A percentile compares a stretch with the other conserved stretches of the same genome.
These are phyloP conservation scores for Chalcis sispes DNA, from an alignment of 2,888 invertebrate species.

Conservation along the genomic window DNA sequence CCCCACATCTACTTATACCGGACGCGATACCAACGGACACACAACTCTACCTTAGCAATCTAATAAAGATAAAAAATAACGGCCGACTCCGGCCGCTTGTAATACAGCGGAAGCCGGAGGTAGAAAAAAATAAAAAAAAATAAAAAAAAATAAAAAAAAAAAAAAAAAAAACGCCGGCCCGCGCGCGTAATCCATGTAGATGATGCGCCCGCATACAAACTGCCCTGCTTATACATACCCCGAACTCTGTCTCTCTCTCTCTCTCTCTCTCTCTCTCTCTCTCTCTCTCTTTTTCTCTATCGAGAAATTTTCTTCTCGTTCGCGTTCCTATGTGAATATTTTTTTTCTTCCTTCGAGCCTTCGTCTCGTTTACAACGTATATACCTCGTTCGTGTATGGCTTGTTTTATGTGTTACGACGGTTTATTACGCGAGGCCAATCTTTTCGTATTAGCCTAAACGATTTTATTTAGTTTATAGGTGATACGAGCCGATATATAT, in stretches of 20 bases:
- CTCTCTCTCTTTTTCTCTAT: too few species aligned
- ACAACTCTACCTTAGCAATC: conserved; percentile 59
- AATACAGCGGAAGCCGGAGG: conserved; percentile 38
- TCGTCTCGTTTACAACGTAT: too few species aligned
- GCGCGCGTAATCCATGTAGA: conserved; percentile 38
- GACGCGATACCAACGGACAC: conserved; percentile 28
- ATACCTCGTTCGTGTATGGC: background rate
- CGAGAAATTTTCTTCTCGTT: too few species aligned
- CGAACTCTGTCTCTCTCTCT: background rate
- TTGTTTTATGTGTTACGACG: background rate
- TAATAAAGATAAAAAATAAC: conserved; percentile 76
- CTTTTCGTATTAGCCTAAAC: conserved; percentile 20
- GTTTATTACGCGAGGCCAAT: conserved; percentile 16
- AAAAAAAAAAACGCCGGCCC: too few species aligned
- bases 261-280: too few species aligned
- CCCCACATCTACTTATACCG: conserved; percentile 43
- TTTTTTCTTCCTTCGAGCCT: too few species aligned
- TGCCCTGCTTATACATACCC: conserved; percentile 68
- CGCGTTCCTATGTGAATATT: too few species aligned
- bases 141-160: background rate
- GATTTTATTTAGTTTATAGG: too few species aligned
- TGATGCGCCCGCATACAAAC: conserved; percentile 73
- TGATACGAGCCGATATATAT: too few species aligned
- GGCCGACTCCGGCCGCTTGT: conserved; percentile 63
- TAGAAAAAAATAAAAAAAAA: background rate